A percentile compares a stretch with the other conserved stretches of the same genome.
phyloP scores from a whole-genome alignment of 2,797 vertebrate genomes.

The Picus viridis region DNA sequence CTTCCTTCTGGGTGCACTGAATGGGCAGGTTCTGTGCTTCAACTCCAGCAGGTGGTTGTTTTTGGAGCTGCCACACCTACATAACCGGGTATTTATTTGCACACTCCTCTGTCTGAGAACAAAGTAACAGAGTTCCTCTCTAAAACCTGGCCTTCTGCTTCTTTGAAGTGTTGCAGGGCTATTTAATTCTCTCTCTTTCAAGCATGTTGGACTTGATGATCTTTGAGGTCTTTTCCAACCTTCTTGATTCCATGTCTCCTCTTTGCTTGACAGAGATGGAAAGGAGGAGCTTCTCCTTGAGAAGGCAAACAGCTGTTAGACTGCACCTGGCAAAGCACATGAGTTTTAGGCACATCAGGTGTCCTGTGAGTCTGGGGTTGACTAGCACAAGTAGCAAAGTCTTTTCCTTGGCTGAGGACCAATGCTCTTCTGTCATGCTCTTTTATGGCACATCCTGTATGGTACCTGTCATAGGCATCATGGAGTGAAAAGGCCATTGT shows the following conservation, averaged over 20 bases:
- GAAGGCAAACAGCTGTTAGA: not conserved
- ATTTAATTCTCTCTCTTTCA: not conserved
- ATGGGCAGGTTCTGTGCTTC: not conserved
- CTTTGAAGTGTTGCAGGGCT: not conserved
- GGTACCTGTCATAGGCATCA: not conserved
- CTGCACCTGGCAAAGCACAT: not conserved
- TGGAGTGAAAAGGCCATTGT: not conserved
- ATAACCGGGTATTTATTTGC: not conserved
- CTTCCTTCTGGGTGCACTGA: not conserved
- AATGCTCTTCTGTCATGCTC: accelerated
- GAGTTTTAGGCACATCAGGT: not conserved
- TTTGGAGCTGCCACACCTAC: not conserved
- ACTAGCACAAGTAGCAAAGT: not conserved
- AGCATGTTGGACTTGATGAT: no score
- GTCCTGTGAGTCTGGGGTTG: accelerated
- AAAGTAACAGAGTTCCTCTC: not conserved
- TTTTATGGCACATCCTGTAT: no score
- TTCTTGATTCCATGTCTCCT: no score
- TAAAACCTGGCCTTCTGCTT: not conserved
- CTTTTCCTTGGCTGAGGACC: not conserved
- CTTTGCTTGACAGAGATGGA: not conserved
- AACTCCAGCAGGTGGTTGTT: not conserved
- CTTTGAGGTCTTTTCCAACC: no score
- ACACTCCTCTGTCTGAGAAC: not conserved
- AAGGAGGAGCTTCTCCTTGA: not conserved